Conservation (phyloP, 2,113 vertebrate genomes). For the Hippocampus guttulatus region DNA sequence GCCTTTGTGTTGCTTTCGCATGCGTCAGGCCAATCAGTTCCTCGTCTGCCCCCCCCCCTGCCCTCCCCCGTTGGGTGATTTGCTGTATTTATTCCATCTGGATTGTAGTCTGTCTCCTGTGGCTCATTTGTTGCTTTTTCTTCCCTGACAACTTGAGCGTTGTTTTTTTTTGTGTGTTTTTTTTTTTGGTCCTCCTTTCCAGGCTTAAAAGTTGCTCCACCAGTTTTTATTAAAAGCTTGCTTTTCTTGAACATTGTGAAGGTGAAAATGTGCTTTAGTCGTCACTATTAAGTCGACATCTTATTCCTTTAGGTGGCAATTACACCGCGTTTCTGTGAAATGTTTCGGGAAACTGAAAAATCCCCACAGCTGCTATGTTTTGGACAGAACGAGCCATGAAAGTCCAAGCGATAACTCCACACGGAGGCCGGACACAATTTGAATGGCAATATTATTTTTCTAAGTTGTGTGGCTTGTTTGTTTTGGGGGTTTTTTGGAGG, state of each 20-base stretch:
- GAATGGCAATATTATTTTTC: constrained; percentile 4
- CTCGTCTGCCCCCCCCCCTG: background rate
- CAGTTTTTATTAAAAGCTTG: background rate
- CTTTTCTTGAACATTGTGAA: background rate
- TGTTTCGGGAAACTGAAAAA: background rate
- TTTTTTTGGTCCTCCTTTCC: background rate
- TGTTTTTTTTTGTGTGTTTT: background rate
- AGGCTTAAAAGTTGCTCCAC: background rate
- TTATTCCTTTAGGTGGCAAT: constrained; percentile 9
- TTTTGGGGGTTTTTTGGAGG: background rate
- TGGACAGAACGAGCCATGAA: background rate
- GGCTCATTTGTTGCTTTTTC: background rate
- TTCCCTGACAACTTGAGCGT: background rate
- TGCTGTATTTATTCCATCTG: background rate
- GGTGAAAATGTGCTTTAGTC: background rate
- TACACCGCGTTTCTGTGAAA: background rate
- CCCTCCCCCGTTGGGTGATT: background rate
- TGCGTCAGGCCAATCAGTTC: background rate
- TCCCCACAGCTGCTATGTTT: background rate
- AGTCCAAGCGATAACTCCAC: background rate
- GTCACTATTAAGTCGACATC: background rate
- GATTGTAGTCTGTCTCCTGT: background rate
- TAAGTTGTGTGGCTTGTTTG: background rate
- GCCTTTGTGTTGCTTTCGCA: background rate
- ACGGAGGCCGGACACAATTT: background rate